phyloP scores from a whole-genome alignment of 2,113 vertebrate species.

The Pelobates fuscus region DNA sequence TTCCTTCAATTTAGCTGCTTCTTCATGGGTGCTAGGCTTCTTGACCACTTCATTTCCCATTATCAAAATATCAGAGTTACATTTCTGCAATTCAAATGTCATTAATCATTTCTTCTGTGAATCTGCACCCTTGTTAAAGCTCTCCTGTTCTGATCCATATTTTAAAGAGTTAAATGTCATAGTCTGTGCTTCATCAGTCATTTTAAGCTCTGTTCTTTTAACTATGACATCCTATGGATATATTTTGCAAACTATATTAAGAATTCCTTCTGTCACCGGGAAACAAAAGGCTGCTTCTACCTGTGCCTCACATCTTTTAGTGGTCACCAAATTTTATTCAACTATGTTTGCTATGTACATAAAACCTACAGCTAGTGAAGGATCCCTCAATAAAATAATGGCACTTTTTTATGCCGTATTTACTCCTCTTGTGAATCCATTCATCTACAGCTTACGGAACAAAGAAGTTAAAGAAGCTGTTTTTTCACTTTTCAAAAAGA shows the following conservation, averaged over 20 bases:
- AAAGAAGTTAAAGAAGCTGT: conserved; percentile 30
- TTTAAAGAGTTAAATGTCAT: conserved; percentile 22
- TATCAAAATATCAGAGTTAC: conserved; percentile 27
- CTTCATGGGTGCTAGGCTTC: conserved; percentile 57
- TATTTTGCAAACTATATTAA: conserved; percentile 13
- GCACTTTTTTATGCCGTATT: conserved; percentile 54
- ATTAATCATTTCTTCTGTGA: conserved; percentile 51
- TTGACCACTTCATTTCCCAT: conserved; percentile 54
- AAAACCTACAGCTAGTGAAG: conserved; percentile 22
- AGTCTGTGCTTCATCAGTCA: conserved; percentile 27
- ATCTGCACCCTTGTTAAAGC: conserved; percentile 35
- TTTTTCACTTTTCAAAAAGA: conserved; percentile 37
- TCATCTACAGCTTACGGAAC: conserved; percentile 53
- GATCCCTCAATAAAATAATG: conserved; percentile 43
- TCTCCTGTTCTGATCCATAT: conserved; percentile 34
- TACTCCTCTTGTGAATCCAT: conserved; percentile 49
- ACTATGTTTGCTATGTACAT: conserved; percentile 27
- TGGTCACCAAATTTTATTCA: conserved; percentile 44
- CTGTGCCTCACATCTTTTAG: conserved; percentile 29
- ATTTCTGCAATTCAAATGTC: conserved; percentile 24
- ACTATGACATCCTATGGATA: conserved; percentile 14
- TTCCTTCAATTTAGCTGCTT: conserved; percentile 40
- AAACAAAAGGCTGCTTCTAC: conserved; percentile 40
- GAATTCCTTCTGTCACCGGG: conserved; percentile 10
- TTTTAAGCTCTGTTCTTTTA: conserved; percentile 24